Conservation (phyloP, 2,888 invertebrate genomes). For the Scaptomyza flava region DNA sequence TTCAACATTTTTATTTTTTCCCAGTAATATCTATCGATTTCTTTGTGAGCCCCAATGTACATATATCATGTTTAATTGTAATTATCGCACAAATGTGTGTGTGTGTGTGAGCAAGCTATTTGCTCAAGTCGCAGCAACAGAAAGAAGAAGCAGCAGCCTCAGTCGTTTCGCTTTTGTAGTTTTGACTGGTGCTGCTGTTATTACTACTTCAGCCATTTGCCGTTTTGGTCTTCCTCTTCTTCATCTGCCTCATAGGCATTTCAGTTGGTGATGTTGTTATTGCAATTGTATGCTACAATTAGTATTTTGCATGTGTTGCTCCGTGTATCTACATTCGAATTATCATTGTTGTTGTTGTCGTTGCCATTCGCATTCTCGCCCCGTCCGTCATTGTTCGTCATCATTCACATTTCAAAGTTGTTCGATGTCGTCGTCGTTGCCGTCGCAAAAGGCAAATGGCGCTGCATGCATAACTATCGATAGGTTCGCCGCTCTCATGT, state of each 20-base stretch:
- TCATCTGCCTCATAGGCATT: slow-evolving; percentile 24
- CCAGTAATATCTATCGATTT: slow-evolving; percentile 76
- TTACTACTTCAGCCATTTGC: slow-evolving; percentile 40
- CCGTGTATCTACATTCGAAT: slow-evolving; percentile 71
- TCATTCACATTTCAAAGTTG: slow-evolving; percentile 65
- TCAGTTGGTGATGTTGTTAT: slow-evolving; percentile 25
- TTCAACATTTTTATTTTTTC: slow-evolving; percentile 28
- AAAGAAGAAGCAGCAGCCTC: slow-evolving; percentile 48
- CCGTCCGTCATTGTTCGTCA: slow-evolving; percentile 70
- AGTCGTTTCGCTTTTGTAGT: slow-evolving; percentile 70
- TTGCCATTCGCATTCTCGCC: slow-evolving; percentile 59
- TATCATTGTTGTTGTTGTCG: slow-evolving; percentile 53
- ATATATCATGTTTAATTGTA: slow-evolving; percentile 75
- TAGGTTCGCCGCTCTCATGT: slow-evolving; percentile 43
- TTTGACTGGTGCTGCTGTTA: slow-evolving; percentile 35
- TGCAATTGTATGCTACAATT: slow-evolving; percentile 76
- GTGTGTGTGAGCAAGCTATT: slow-evolving; percentile 33
- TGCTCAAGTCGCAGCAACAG: slow-evolving; percentile 40
- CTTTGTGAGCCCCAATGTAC: slow-evolving; percentile 58
- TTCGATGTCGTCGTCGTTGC: slow-evolving; percentile 38
- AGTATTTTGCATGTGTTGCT: slow-evolving; percentile 70
- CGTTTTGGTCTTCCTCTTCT: slow-evolving; percentile 25
- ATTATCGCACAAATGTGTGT: slow-evolving; percentile 51
- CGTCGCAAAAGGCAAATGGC: slow-evolving; percentile 64
- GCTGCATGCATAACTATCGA: slow-evolving; percentile 71